Percentiles rank a stretch among this genome's conserved stretches.
These are phyloP conservation scores for Drosophila ficusphila DNA, from an alignment of 1,140 invertebrate genomes.

Conservation along the genomic window DNA sequence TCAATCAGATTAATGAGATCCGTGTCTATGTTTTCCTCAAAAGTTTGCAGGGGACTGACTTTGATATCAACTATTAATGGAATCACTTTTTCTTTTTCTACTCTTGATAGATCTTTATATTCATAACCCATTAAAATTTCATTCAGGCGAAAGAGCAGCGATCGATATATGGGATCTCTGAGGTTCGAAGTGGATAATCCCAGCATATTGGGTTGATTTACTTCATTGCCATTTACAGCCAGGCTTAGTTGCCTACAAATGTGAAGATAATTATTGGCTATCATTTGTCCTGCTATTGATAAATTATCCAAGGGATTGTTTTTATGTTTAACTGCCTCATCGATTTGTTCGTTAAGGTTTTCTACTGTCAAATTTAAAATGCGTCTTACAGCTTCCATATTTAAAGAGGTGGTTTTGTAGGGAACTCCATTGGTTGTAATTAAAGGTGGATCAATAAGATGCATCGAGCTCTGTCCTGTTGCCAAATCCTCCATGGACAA, in stretches of 20 bases:
- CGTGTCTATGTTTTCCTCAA: slow-evolving; percentile 29
- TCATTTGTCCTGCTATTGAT: slow-evolving; percentile 3
- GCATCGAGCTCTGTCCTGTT: not conserved
- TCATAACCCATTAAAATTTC: slow-evolving; percentile 20
- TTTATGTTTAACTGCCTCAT: not conserved
- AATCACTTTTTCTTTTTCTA: rapidly evolving
- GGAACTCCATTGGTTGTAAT: slow-evolving; percentile 60
- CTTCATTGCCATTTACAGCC: slow-evolving; percentile 34
- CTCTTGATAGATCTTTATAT: not conserved
- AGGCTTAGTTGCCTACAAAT: slow-evolving; percentile 33
- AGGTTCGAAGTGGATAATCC: slow-evolving; percentile 51
- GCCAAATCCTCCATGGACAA: slow-evolving; percentile 33
- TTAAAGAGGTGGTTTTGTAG: slow-evolving; percentile 30
- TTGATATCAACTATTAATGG: not conserved
- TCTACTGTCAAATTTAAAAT: slow-evolving; percentile 29
- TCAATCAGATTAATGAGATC: slow-evolving; percentile 71
- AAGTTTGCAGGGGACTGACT: slow-evolving; percentile 42
- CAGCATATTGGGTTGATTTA: slow-evolving; percentile 37
- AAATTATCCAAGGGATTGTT: not conserved
- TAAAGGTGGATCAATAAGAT: slow-evolving; percentile 34
- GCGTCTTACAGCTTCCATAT: slow-evolving; percentile 4
- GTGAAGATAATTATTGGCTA: slow-evolving; percentile 34
- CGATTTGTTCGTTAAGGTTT: slow-evolving; percentile 28
- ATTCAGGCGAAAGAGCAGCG: slow-evolving; percentile 28
- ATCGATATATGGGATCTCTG: slow-evolving; percentile 62